Conservation (phyloP, 2,113 vertebrate genomes). For the Brachyhypopomus gauderio region DNA sequence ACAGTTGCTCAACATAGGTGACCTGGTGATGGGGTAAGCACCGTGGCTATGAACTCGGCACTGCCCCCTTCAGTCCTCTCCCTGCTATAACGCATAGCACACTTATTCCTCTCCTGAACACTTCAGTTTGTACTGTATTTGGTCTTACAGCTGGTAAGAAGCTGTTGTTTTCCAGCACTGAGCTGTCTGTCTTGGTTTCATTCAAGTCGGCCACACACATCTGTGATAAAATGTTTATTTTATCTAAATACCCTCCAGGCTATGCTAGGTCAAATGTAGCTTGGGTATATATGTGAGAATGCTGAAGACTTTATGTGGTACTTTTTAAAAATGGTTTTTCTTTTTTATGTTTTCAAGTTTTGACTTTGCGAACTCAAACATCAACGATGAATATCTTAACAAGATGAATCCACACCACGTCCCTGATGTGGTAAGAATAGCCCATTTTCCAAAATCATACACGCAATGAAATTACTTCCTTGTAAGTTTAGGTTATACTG, state of each 20-base stretch:
- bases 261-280: neutral
- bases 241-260: neutral
- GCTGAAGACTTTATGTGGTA: too few species aligned
- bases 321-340: neutral
- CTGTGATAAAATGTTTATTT: neutral
- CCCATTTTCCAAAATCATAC: neutral
- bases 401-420: slow-evolving; percentile 90
- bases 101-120: too few species aligned
- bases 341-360: slow-evolving; percentile 73
- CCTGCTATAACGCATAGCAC: too few species aligned
- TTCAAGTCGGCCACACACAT: neutral
- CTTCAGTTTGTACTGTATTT: too few species aligned
- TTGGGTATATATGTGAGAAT: too few species aligned
- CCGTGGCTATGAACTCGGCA: neutral
- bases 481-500: slow-evolving; percentile 39
- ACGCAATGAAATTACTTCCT: neutral
- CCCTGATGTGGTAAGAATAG: slow-evolving; percentile 90
- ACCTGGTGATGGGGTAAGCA: slow-evolving; percentile 87
- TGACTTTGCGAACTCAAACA: slow-evolving; percentile 93
- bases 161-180: neutral
- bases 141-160: too few species aligned
- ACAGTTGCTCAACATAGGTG: slow-evolving; percentile 93
- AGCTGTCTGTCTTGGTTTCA: slow-evolving; percentile 1
- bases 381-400: slow-evolving; percentile 93
- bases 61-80: too few species aligned